phyloP scores from a whole-genome alignment of 2,113 vertebrate genomes.

The Sinocyclocheilus grahami region DNA sequence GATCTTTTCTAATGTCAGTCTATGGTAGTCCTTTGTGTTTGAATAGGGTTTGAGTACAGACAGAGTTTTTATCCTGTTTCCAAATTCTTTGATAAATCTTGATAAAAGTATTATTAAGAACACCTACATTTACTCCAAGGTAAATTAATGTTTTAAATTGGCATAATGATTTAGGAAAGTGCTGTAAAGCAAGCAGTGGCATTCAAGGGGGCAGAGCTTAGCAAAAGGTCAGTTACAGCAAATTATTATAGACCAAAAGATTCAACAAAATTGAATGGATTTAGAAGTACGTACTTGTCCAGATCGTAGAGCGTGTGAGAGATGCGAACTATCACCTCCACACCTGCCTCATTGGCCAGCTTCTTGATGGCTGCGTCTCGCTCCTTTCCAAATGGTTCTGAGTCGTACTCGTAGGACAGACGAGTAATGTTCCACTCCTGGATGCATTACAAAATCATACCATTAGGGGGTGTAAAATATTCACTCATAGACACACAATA shows the following conservation, averaged over 20 bases:
- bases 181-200: not conserved
- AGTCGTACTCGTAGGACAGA: constrained; percentile 96
- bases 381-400: constrained; percentile 96
- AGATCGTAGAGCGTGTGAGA: constrained; percentile 95
- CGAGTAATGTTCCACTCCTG: constrained; percentile 96
- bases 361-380: constrained; percentile 97
- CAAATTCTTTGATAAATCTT: not conserved
- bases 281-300: constrained; percentile 84
- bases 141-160: not conserved
- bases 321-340: constrained; percentile 94
- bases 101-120: not conserved
- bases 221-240: not conserved
- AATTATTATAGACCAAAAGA: not conserved
- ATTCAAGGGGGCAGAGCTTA: not conserved
- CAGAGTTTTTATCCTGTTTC: not conserved
- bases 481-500: not conserved
- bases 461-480: not conserved
- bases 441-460: not conserved
- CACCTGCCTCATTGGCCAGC: constrained; percentile 91
- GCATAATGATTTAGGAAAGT: not conserved
- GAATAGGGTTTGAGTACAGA: not conserved
- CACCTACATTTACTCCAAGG: not conserved
- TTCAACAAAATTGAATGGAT: not conserved
- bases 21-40: not conserved
- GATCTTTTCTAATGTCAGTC: not conserved